These are phyloP conservation scores for Miniopterus natalensis DNA, from an alignment of 2,113 vertebrate species.

Conservation along the genomic window DNA sequence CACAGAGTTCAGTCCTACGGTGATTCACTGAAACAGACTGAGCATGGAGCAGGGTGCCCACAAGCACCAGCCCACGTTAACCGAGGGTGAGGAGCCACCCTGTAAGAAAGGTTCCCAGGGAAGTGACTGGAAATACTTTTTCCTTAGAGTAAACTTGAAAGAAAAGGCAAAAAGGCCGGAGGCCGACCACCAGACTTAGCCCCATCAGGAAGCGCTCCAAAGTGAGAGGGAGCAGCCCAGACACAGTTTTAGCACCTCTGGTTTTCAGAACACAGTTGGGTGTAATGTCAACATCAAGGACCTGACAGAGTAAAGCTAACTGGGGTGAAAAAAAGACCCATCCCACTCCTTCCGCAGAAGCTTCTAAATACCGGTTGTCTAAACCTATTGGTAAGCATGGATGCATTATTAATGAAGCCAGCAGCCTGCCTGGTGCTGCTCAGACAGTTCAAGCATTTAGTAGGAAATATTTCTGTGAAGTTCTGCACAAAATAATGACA, in stretches of 20 bases:
- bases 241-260: constrained; percentile 86
- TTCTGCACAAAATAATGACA: constrained; percentile 89
- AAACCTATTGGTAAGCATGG: constrained; percentile 92
- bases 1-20: neutral
- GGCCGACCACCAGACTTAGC: constrained; percentile 29
- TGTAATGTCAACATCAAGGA: constrained; percentile 91
- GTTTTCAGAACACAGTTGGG: constrained; percentile 88
- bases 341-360: constrained; percentile 88
- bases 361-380: constrained; percentile 94
- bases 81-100: neutral
- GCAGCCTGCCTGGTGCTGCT: constrained; percentile 89
- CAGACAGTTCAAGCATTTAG: constrained; percentile 92
- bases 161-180: constrained; percentile 20
- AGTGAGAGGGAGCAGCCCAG: constrained; percentile 81
- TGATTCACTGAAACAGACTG: neutral
- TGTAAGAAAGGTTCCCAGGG: constrained; percentile 41
- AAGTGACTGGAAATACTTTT: constrained; percentile 55
- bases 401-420: constrained; percentile 94
- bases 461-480: constrained; percentile 90
- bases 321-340: constrained; percentile 84
- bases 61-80: neutral
- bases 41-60: neutral
- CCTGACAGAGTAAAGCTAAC: constrained; percentile 90
- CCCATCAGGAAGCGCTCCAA: constrained; percentile 81
- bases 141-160: constrained; percentile 55